Evolutionary conservation across 2,113 vertebrate genomes (phyloP), one percentile per base, ranked within the genome.

Genomic region (Corythornis madagascariensis): DNA sequence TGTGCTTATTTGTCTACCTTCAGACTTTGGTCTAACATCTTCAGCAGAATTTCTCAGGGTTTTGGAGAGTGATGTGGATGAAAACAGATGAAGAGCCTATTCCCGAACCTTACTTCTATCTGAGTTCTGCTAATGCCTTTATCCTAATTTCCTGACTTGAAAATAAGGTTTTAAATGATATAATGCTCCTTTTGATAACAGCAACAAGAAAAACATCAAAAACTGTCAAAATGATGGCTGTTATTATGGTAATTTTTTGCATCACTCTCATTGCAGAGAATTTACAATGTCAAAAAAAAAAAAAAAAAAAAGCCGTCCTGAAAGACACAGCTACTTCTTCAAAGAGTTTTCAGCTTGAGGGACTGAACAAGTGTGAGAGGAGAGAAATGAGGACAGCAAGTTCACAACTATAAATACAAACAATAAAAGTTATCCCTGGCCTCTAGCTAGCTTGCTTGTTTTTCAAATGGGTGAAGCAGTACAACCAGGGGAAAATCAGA

Each of bases 311-410:
- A 64, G 20, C 29, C 63, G 33, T 73, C 64, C 72, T 63, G 60
- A 52, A 73, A 80, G 61, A 86, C 19, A 64, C 24, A 57, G 48
- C 1, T 64, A 65, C 60, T 83, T 73, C 86, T 84, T 85, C 63
- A 67, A 89, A 71, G 89, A 84, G 26, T 73, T 87, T 87, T 73
- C 86, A 79, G 48, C 64, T 88, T 86, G 79, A 89, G 63, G 72
- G 33, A 77, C 67, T 80, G 43, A 92, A 80, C 17, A 85, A 80
- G 77, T 77, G 8, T 25, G 69, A 89, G 31, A 48, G 10, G 20
- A 90, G 40, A 67, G 48, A 88, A 85, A 80, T 20, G 72, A 91
- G 55, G 70, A 92, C 84, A 63, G n/a, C 33, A 63, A 85, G 83
- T 67, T 89, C 75, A 77, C 38, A 75, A 43, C 42, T 89, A 48